Evolutionary conservation across 2,888 invertebrate genomes (phyloP), one percentile per base, ranked within the genome.

Genomic region (Coenonympha glycerion): DNA sequence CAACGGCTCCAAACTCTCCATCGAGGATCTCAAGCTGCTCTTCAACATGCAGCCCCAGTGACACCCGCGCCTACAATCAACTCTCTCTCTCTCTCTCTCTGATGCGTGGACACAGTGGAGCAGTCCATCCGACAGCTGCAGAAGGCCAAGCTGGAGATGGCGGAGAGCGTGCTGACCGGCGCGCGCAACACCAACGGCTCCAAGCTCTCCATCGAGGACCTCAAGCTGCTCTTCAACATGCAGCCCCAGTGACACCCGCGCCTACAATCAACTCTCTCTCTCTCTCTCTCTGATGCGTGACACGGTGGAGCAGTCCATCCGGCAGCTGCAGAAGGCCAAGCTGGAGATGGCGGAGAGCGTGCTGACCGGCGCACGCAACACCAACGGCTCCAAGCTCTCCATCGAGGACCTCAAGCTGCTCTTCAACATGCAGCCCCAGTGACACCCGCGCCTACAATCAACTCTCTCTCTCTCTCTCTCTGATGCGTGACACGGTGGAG

Each of bases 401-500:
- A 88, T 97, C 8, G 91, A 93, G 44, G 96, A 97, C 75, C 88
- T 97, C 19, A 92, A 91, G 69, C 81, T 90, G 65, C 81, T 94
- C 0, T 94, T 94, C 73, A 91, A 90, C 52, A 83, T 90, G 82
- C 85, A 74, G 1, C 58, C 66, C 16, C 52, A 55, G 19, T 4
- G n/a, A n/a, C n/a, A n/a, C n/a, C n/a, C n/a, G n/a, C n/a, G n/a
- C n/a, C n/a, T n/a, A n/a, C n/a, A n/a, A n/a, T n/a, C n/a, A n/a
- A n/a, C n/a, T n/a, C n/a, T n/a, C n/a, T n/a, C n/a, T n/a, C n/a
- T n/a, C n/a, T n/a, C n/a, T n/a, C n/a, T n/a, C n/a, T n/a, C n/a
- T n/a, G n/a, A n/a, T 93, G 94, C 62, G 80, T 90, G 92, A 94
- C 42, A 97, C 97, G 0, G 94, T 98, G 15, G 98, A 98, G 77